Evolutionary conservation across 2,797 vertebrate species (phyloP).

Genomic region (Ammospiza maritima): DNA sequence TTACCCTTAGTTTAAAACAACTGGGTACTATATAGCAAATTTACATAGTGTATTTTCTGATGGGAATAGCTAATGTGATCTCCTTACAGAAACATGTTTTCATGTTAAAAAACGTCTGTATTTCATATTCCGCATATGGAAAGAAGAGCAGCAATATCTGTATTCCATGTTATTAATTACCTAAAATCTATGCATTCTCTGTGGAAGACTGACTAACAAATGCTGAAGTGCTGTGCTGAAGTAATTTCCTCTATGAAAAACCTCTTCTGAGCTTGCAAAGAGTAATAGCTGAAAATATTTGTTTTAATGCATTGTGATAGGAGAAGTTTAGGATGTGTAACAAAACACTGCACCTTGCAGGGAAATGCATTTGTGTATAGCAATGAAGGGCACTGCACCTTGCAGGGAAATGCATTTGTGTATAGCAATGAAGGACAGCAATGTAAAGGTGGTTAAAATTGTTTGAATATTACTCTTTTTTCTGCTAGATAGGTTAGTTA

Average conservation of each 20-base stretch:
- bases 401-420: background rate
- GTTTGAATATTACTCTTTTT: background rate
- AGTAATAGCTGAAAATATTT: background rate
- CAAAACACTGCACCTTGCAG: background rate
- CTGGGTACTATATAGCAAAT: background rate
- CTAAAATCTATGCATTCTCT: background rate
- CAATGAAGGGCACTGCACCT: background rate
- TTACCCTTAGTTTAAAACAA: background rate
- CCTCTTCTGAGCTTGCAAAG: background rate
- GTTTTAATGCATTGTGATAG: background rate
- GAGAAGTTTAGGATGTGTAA: background rate
- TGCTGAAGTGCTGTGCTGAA: background rate
- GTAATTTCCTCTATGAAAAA: background rate
- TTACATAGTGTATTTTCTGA: background rate
- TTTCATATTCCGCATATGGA: background rate
- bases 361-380: background rate
- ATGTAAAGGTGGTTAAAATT: background rate
- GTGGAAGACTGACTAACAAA: background rate
- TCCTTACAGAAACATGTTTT: background rate
- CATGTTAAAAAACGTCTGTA: background rate
- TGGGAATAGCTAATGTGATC: background rate
- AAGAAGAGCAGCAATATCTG: background rate
- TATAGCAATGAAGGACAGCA: background rate
- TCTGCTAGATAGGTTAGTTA: background rate
- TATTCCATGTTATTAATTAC: background rate